Percentiles rank a stretch among this genome's conserved stretches.
These are phyloP conservation scores for Peromyscus eremicus DNA, from an alignment of 2,797 vertebrate species.

Conservation along the genomic window DNA sequence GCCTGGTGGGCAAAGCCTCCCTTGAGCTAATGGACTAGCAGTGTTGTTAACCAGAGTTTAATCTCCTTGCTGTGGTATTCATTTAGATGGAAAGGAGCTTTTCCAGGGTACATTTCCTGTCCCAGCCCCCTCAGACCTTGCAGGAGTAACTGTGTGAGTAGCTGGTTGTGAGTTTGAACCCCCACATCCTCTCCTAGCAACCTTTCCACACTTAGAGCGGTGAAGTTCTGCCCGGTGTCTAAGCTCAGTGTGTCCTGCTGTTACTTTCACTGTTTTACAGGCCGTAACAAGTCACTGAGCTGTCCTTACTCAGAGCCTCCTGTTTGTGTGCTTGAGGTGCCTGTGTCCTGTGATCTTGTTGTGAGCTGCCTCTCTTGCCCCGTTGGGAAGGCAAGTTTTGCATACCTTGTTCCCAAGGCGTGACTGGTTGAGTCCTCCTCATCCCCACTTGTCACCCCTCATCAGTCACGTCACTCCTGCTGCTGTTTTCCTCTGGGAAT, in stretches of 20 bases:
- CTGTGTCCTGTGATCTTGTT: background rate
- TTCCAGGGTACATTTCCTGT: background rate
- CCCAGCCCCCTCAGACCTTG: background rate
- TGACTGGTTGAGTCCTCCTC: background rate
- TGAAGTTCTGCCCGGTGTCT: slow-evolving; percentile 22
- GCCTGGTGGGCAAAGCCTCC: background rate
- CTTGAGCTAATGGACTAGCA: background rate
- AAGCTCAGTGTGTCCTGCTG: slow-evolving; percentile 29
- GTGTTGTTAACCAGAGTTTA: background rate
- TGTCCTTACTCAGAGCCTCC: background rate
- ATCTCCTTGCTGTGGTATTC: background rate
- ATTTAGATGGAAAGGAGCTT: background rate
- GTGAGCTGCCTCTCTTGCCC: background rate
- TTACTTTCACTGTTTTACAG: background rate
- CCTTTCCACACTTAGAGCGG: background rate
- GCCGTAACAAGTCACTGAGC: slow-evolving; percentile 15
- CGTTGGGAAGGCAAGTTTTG: background rate
- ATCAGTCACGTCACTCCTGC: background rate
- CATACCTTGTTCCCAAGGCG: background rate
- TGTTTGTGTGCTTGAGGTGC: background rate
- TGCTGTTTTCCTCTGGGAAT: background rate
- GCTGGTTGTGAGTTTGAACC: slow-evolving; percentile 15
- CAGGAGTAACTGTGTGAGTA: background rate
- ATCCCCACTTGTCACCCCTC: background rate
- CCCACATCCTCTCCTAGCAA: background rate